Percentiles rank a stretch among this genome's conserved stretches.
These are phyloP conservation scores for Monomorium pharaonis DNA, from an alignment of 1,140 invertebrate species.

Conservation along the genomic window DNA sequence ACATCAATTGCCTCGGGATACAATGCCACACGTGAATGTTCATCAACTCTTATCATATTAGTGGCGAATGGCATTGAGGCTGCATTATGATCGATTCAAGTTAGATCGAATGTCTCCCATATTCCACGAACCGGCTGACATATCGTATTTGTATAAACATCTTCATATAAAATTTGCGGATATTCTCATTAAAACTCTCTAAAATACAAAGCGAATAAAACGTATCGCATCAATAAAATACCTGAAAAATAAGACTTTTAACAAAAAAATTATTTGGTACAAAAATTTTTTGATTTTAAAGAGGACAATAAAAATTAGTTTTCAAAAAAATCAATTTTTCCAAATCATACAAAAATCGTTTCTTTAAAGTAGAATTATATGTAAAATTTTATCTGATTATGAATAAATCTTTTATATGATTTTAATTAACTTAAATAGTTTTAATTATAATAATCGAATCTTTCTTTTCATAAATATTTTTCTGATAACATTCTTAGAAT, in stretches of 20 bases:
- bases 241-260: too few species aligned
- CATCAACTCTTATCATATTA: conserved; percentile 51
- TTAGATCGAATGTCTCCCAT: background rate
- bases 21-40: conserved; percentile 38
- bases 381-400: too few species aligned
- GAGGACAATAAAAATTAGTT: too few species aligned
- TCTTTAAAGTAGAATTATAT: too few species aligned
- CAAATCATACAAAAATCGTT: too few species aligned
- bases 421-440: background rate
- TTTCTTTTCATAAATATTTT: background rate
- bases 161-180: background rate
- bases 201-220: too few species aligned
- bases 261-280: too few species aligned
- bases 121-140: background rate
- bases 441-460: background rate
- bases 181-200: background rate
- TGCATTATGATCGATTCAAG: conserved; percentile 3
- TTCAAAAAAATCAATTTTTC: too few species aligned
- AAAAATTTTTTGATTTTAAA: too few species aligned
- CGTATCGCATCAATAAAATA: too few species aligned
- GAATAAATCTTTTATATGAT: background rate
- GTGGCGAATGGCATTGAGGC: background rate
- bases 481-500: background rate
- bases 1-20: conserved; percentile 29
- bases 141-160: background rate